Percentiles rank a stretch among this genome's conserved stretches.
Conservation (phyloP, 2,797 vertebrate species). For the Pangasius djambal region DNA sequence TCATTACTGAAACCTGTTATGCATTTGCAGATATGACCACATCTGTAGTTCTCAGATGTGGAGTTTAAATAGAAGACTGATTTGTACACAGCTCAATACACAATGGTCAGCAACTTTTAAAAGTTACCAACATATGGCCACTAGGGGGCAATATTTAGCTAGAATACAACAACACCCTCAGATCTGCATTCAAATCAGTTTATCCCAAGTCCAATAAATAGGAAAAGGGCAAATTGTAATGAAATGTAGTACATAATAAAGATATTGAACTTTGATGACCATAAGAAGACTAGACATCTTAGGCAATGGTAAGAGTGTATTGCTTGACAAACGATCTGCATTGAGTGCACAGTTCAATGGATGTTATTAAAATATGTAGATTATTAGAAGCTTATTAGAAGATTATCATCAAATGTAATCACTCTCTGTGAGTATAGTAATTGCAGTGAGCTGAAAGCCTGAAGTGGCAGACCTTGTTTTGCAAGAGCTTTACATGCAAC, state of each 20-base stretch:
- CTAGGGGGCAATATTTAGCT: slow-evolving; percentile 22
- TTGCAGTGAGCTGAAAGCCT: neutral
- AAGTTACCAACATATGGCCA: neutral
- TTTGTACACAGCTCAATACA: neutral
- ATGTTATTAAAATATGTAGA: slow-evolving; percentile 2
- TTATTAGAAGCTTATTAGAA: neutral
- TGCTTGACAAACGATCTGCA: neutral
- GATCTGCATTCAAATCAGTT: neutral
- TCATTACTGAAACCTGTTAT: neutral
- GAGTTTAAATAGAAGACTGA: neutral
- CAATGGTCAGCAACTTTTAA: neutral
- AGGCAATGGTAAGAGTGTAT: neutral
- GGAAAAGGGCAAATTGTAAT: neutral
- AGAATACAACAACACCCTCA: neutral
- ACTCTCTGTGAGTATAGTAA: neutral
- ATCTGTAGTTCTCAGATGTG: neutral
- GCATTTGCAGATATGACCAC: neutral
- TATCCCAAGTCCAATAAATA: neutral
- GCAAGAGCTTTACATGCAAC: neutral
- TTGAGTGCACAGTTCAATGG: neutral
- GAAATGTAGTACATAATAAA: neutral
- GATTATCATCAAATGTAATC: slow-evolving; percentile 12
- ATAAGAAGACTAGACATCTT: neutral
- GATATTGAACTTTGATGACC: neutral
- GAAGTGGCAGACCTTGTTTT: neutral